Evolutionary conservation across 2,888 invertebrate genomes (phyloP), one percentile per base, ranked within the genome.

Genomic region (Sarcophaga subvicina): DNA sequence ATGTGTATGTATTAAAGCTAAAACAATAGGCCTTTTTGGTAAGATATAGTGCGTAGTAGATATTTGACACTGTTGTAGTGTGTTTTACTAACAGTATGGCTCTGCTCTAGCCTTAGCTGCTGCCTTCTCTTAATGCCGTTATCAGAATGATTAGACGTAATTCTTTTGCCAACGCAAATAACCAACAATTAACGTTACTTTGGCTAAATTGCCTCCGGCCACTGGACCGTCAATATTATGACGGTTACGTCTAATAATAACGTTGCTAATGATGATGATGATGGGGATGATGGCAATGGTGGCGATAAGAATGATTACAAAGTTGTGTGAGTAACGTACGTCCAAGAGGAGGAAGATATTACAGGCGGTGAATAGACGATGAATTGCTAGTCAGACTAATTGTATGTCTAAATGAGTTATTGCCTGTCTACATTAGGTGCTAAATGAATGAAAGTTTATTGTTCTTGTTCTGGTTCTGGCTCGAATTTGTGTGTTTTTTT

Each of bases 271-370:
- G 59, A 20, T 11, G 45, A 14, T 37, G 37, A 71, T 84, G 49
- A n/a, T 83, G 67, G 37, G 27, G 54, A 63, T 71, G 49, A 76
- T 49, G 20, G 22, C 3, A 60, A 47, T 37, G 37, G 2, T 75
- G 73, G 67, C 79, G 59, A 69, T 59, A 70, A 20, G 69, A 27
- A 60, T 64, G 47, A 85, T 66, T 47, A 62, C 70, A 70, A 83
- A 79, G 54, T 12, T 54, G 54, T 37, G 17, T 54, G 5, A 54
- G 54, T 54, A 54, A 37, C 8, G 10, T 10, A 37, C 37, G 37
- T 54, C 14, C 14, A 54, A 14, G 54, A 54, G 4, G 54, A 54
- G 4, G 17, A 54, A 54, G 54, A 54, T 54, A 17, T 54, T 54
- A 54, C 54, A 54, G 54, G 17, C 17, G 14, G 37, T 8, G 37